Percentiles rank a stretch among this genome's conserved stretches.
Conservation (phyloP, 2,113 vertebrate genomes). For the Lonchura striata region DNA sequence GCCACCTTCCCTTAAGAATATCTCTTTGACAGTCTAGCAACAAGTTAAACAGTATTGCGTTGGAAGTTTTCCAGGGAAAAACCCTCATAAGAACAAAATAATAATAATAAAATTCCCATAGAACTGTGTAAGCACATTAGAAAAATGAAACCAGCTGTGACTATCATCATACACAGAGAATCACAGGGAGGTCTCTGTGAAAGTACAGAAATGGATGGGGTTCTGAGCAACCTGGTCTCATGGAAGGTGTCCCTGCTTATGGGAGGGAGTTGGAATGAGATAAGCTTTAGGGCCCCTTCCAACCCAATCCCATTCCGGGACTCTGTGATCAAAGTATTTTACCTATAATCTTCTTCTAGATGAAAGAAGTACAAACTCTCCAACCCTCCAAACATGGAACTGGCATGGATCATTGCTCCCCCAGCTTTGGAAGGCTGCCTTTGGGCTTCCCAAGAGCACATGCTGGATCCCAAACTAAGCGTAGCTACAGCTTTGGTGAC, state of each 20-base stretch:
- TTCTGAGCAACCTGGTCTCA: fast-evolving
- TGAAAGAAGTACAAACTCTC: neutral
- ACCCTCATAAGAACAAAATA: neutral
- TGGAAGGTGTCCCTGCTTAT: neutral
- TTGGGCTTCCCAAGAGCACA: fast-evolving
- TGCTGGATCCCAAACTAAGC: neutral
- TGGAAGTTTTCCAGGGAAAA: neutral
- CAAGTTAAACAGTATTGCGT: neutral
- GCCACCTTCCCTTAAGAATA: neutral
- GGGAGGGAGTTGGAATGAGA: neutral
- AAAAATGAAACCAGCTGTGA: neutral
- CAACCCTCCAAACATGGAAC: neutral
- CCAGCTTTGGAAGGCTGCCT: neutral
- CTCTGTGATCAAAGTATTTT: neutral
- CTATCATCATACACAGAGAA: neutral
- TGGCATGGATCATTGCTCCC: neutral
- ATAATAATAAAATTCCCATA: neutral
- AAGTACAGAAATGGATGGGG: neutral
- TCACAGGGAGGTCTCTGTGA: neutral
- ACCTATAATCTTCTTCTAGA: neutral
- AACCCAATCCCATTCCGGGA: neutral
- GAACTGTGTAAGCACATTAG: neutral
- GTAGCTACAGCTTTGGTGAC: neutral
- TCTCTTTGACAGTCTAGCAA: neutral
- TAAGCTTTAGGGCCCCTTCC: neutral